Conservation (phyloP, 2,888 invertebrate species). For the Eristalis pertinax region DNA sequence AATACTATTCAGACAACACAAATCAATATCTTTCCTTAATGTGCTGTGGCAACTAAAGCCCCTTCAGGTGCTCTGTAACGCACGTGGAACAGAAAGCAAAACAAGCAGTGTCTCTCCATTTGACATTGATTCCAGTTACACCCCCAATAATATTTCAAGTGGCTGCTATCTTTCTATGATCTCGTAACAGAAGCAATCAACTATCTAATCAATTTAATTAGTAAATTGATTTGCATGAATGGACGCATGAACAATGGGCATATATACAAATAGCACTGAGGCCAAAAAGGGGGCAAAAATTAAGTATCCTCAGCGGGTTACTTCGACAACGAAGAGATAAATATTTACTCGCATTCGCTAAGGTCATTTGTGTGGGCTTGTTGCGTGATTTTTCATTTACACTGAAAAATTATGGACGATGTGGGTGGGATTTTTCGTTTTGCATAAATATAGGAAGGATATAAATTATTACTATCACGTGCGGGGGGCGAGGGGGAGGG, state of each 20-base stretch:
- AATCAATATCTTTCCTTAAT: neutral
- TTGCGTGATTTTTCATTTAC: slow-evolving; percentile 47
- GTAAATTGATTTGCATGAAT: slow-evolving; percentile 66
- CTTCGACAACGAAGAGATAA: slow-evolving; percentile 44
- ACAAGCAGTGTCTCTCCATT: neutral
- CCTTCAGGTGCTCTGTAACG: no score
- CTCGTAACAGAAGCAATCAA: slow-evolving; percentile 57
- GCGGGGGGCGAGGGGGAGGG: no score
- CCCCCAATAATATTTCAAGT: neutral
- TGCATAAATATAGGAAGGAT: neutral
- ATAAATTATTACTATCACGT: slow-evolving; percentile 9
- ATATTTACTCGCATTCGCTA: slow-evolving; percentile 20
- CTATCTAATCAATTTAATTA: slow-evolving; percentile 66
- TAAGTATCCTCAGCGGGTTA: slow-evolving; percentile 28
- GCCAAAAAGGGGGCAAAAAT: neutral
- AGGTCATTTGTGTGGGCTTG: slow-evolving; percentile 46
- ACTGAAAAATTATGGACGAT: slow-evolving; percentile 27
- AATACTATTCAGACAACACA: neutral
- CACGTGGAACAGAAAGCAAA: neutral
- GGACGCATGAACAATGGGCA: slow-evolving; percentile 23
- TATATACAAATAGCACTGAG: slow-evolving; percentile 2
- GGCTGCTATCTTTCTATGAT: neutral
- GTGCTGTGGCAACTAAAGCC: neutral
- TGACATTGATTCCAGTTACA: slow-evolving; percentile 11
- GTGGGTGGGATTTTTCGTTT: slow-evolving; percentile 16